Evolutionary conservation across 1,140 invertebrate species (phyloP).

Genomic region (Propsilocerus akamusi): DNA sequence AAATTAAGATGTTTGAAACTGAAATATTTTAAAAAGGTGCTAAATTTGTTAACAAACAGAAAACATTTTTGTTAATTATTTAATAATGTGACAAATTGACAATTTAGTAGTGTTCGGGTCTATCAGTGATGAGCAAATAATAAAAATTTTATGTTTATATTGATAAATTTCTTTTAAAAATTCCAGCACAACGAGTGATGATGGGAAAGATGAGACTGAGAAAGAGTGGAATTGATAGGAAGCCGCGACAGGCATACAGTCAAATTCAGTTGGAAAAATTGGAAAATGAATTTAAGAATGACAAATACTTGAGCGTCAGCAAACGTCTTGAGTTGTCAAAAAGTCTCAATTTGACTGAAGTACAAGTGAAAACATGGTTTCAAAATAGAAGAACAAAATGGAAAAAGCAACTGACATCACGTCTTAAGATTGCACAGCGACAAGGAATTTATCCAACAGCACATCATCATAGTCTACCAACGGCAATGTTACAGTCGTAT

Average conservation of each 20-base stretch:
- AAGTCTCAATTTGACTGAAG: conserved; percentile 73
- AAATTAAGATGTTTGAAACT: no score
- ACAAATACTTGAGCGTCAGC: conserved; percentile 89
- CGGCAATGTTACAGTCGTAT: conserved; percentile 30
- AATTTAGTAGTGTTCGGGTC: no score
- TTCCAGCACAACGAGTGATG: neutral
- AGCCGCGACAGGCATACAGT: conserved; percentile 89
- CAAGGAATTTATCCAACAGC: conserved; percentile 52
- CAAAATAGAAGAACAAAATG: conserved; percentile 89
- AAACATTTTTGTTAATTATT: no score
- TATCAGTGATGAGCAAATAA: no score
- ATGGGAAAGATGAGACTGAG: conserved; percentile 16
- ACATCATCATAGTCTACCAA: conserved; percentile 7
- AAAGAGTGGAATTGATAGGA: conserved; percentile 73
- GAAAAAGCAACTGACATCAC: conserved; percentile 86
- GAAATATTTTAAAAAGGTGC: no score
- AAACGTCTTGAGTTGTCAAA: conserved; percentile 88
- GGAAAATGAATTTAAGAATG: conserved; percentile 83
- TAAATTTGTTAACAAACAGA: no score
- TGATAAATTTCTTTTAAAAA: neutral
- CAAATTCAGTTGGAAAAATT: conserved; percentile 78
- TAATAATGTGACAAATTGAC: no score
- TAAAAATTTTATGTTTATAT: neutral
- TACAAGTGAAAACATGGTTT: conserved; percentile 96
- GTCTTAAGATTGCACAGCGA: conserved; percentile 71